phyloP scores from a whole-genome alignment of 2,888 invertebrate species.

The Drosophila meridionalis region DNA sequence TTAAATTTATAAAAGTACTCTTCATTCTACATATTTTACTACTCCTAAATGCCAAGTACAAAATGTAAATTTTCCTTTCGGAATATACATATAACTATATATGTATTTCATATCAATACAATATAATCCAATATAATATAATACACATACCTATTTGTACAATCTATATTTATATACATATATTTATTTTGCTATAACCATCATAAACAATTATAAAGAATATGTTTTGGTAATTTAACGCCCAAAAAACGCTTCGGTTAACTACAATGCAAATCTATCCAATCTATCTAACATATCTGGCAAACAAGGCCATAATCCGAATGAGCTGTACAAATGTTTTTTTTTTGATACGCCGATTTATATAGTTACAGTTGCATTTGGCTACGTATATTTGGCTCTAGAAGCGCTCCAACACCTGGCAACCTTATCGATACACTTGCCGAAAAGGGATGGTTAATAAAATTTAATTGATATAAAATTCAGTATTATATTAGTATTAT shows the following conservation, averaged over 20 bases:
- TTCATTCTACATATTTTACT: no score
- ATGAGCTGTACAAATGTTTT: slow-evolving; percentile 34
- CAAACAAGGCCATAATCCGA: slow-evolving; percentile 51
- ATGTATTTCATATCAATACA: not conserved
- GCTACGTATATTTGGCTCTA: slow-evolving; percentile 6
- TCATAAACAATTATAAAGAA: slow-evolving; percentile 66
- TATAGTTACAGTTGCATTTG: slow-evolving; percentile 42
- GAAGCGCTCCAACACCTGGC: not conserved
- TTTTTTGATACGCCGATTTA: slow-evolving; percentile 47
- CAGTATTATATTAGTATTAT: no score
- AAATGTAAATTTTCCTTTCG: slow-evolving; percentile 55
- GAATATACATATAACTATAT: not conserved
- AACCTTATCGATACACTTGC: slow-evolving; percentile 11
- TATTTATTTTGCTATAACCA: not conserved
- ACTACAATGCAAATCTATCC: slow-evolving; percentile 26
- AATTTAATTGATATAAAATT: not conserved
- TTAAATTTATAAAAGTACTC: not conserved
- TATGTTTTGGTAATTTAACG: slow-evolving; percentile 71
- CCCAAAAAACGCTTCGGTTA: slow-evolving; percentile 34
- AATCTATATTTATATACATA: not conserved
- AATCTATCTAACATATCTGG: slow-evolving; percentile 11
- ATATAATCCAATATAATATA: no score
- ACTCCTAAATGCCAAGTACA: not conserved
- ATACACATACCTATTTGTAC: not conserved
- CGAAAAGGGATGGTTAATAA: not conserved